Evolutionary conservation across 2,113 vertebrate species (phyloP), one percentile per base, ranked within the genome.

Genomic region (Nasalis larvatus): DNA sequence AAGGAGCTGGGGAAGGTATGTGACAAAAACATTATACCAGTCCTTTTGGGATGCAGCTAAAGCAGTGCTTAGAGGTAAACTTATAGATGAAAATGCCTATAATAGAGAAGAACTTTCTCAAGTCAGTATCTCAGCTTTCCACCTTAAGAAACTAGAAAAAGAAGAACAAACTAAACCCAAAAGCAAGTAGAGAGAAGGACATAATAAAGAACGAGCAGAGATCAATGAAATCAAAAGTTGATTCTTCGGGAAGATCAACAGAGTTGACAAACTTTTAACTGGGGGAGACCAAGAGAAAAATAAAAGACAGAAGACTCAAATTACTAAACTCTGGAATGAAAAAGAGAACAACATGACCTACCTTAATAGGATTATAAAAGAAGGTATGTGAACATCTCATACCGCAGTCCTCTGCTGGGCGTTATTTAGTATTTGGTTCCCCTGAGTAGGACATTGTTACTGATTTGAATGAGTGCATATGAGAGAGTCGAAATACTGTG

Each of bases 1-100:
- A 96, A 97, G 82, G 73, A 91, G 45, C 58, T 94, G 96, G 83
- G 97, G 73, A 96, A 96, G 69, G 91, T 96, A 96, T 1, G 85
- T 97, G 82, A 76, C 82, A 81, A 56, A 97, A 86, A 37, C 2
- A 25, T 92, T 49, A 76, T 47, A 56, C 30, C 45, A 85, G 18
- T 73, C 23, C 30, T 73, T 89, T 89, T 47, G n/a, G 14, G 52
- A 85, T 73, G 14, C 42, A 90, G 80, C 42, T 80, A 84, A 76
- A 74, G 56, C 32, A 56, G 71, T 17, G 6, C 56, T 84, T 58
- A 78, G 40, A 81, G 74, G 88, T 40, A 94, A 66, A 66, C 66
- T 60, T 68, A 76, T 78, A 88, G 63, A 69, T 71, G 80, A 94
- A 97, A 96, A 94, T 88, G 35, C 63, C n/a, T 60, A 1, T 54